A percentile compares a stretch with the other conserved stretches of the same genome.
These are phyloP conservation scores for Clusia tigrina DNA, from an alignment of 2,888 invertebrate genomes.

Conservation along the genomic window DNA sequence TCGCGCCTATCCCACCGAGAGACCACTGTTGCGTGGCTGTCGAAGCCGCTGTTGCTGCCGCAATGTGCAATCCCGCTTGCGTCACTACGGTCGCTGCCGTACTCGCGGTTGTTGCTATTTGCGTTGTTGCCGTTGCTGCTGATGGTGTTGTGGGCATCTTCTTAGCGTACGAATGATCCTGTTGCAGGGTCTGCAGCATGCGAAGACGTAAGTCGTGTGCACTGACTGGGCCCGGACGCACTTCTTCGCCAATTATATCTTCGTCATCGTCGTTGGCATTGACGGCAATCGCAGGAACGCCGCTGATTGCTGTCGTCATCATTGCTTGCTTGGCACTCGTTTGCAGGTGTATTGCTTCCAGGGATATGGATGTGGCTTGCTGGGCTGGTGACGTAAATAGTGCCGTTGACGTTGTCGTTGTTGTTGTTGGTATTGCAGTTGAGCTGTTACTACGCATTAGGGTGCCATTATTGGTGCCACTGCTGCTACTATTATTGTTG, in stretches of 20 bases:
- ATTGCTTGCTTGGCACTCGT: constrained; percentile 10
- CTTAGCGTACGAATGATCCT: constrained; percentile 63
- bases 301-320: neutral
- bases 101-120: neutral
- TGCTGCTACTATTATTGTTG: constrained; percentile 39
- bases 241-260: constrained; percentile 62
- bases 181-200: constrained; percentile 59
- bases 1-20: constrained; percentile 53
- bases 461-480: constrained; percentile 38
- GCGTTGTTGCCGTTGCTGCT: constrained; percentile 14
- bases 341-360: constrained; percentile 35
- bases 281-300: neutral
- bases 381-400: too few species aligned
- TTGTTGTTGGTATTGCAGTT: constrained; percentile 23
- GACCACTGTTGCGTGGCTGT: constrained; percentile 51
- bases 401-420: too few species aligned
- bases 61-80: neutral
- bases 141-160: constrained; percentile 47
- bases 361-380: constrained; percentile 33
- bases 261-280: constrained; percentile 54
- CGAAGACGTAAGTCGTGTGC: constrained; percentile 59
- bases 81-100: neutral
- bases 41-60: constrained; percentile 1
- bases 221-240: constrained; percentile 59
- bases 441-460: constrained; percentile 32